A percentile compares a stretch with the other conserved stretches of the same genome.
Evolutionary conservation across 2,888 invertebrate genomes (phyloP).

Genomic region (Nomada ferruginata): DNA sequence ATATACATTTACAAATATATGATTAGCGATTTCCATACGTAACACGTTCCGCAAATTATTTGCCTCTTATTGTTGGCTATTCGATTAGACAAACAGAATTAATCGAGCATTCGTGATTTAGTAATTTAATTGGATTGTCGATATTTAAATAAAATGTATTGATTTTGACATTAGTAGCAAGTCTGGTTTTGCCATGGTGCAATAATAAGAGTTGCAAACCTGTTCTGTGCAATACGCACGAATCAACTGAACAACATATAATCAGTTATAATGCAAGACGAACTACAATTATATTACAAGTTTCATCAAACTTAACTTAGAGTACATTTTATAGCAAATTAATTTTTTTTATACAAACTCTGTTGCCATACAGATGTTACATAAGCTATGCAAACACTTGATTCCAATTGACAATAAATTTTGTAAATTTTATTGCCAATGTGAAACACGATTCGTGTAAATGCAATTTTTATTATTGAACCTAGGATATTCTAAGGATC

Average conservation of each 20-base stretch:
- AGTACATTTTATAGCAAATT: constrained; percentile 21
- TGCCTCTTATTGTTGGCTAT: constrained; percentile 21
- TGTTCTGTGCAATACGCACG: constrained; percentile 72
- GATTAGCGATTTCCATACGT: constrained; percentile 23
- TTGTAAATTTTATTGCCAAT: constrained; percentile 30
- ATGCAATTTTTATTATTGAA: constrained; percentile 82
- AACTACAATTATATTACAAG: constrained; percentile 21
- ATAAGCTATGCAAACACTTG: not conserved
- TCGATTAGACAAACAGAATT: constrained; percentile 31
- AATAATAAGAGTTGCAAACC: constrained; percentile 78
- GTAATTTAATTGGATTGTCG: constrained; percentile 53
- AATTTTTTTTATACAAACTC: constrained; percentile 21
- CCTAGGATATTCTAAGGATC: constrained; percentile 79
- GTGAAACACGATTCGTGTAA: constrained; percentile 61
- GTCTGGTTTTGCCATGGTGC: constrained; percentile 73
- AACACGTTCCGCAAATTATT: constrained; percentile 32
- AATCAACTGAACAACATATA: constrained; percentile 20
- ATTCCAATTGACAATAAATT: constrained; percentile 20
- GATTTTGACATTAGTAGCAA: constrained; percentile 51
- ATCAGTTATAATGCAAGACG: constrained; percentile 18
- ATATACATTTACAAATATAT: constrained; percentile 3
- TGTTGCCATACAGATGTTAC: constrained; percentile 11
- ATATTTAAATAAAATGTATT: constrained; percentile 48
- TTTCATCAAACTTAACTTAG: constrained; percentile 15
- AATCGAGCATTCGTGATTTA: constrained; percentile 51